Conservation (phyloP, 2,888 invertebrate species). For the Anarsia innoxiella region DNA sequence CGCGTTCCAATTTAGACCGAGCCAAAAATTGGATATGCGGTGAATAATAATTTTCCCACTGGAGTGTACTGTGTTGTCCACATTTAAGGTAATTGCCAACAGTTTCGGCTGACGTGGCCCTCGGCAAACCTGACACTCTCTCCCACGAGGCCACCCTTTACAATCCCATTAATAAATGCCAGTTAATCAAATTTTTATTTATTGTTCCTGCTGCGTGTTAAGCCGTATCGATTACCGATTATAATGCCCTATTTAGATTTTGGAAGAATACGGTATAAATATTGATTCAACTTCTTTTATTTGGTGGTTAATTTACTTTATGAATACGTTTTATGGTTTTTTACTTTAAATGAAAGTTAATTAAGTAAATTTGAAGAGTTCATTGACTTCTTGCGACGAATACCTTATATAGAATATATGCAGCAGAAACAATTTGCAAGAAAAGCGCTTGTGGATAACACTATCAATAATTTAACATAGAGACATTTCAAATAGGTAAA, state of each 20-base stretch:
- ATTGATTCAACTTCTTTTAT: background rate
- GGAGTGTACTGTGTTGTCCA: constrained; percentile 67
- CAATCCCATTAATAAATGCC: constrained; percentile 70
- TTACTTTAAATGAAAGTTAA: no score
- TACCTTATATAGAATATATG: no score
- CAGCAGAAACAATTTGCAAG: no score
- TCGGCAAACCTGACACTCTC: constrained; percentile 60
- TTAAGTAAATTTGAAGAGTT: background rate
- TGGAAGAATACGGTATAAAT: no score
- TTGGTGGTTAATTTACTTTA: no score
- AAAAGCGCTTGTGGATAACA: no score
- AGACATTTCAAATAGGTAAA: no score
- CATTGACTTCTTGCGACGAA: no score
- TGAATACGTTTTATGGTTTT: no score
- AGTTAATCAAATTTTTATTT: constrained; percentile 65
- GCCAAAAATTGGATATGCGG: constrained; percentile 66
- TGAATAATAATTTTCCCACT: constrained; percentile 69
- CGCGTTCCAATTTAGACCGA: constrained; percentile 52
- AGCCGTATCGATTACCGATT: constrained; percentile 6
- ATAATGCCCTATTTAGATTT: background rate
- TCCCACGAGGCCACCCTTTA: constrained; percentile 62
- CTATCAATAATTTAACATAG: no score
- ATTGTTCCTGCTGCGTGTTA: constrained; percentile 34
- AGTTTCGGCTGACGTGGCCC: constrained; percentile 68
- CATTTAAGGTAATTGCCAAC: constrained; percentile 73